Conservation (phyloP, 2,797 vertebrate species). For the Manis crassicaudata region DNA sequence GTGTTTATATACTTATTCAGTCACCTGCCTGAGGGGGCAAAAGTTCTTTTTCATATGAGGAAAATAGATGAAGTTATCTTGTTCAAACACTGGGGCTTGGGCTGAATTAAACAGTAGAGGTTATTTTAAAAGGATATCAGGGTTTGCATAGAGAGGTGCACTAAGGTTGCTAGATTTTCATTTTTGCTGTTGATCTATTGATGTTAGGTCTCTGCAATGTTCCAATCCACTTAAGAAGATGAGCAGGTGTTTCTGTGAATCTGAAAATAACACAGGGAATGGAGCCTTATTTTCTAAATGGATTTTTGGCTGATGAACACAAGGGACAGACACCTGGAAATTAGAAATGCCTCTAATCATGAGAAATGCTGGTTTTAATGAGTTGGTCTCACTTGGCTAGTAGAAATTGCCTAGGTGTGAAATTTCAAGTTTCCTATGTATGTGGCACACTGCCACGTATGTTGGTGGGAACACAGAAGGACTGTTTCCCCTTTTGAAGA, state of each 20-base stretch:
- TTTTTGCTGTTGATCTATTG: not conserved
- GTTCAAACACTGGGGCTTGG: not conserved
- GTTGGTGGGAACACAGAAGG: not conserved
- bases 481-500: not conserved
- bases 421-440: not conserved
- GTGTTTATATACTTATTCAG: not conserved
- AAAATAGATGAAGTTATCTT: not conserved
- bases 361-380: conserved; percentile 32
- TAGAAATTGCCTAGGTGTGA: not conserved
- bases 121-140: not conserved
- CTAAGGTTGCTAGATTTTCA: not conserved
- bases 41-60: not conserved
- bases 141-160: not conserved
- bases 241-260: conserved; percentile 7
- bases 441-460: not conserved
- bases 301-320: not conserved
- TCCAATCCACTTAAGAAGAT: not conserved
- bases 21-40: not conserved
- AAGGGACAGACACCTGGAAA: conserved; percentile 19
- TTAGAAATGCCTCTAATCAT: not conserved
- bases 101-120: not conserved
- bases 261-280: not conserved
- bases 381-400: not conserved
- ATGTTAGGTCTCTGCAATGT: not conserved
- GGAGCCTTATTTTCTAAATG: not conserved